Evolutionary conservation across 2,888 invertebrate species (phyloP), one percentile per base, ranked within the genome.

Genomic region (Agriotes lineatus): DNA sequence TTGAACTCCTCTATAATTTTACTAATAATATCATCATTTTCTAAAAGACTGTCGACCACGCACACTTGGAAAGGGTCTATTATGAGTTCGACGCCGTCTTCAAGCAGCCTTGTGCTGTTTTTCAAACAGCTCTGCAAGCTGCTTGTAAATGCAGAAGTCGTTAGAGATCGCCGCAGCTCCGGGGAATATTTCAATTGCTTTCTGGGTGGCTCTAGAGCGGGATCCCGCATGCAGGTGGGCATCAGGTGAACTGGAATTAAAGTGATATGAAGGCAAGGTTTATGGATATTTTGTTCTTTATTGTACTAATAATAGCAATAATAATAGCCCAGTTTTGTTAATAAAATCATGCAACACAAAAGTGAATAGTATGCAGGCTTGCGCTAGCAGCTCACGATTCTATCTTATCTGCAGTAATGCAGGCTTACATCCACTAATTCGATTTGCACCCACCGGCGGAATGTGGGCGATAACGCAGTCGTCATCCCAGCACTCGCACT

Each of bases 41-140:
- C 83, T 18, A 94, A 78, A 71, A 94, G 85, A 72, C 91, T 85
- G 9, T 90, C 88, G 30, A 93, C 81, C 9, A 89, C 85, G 74
- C 92, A 91, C 6, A 92, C 83, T 75, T 90, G 87, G 83, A 91
- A 94, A 0, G 94, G 94, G 16, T 89, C 84, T 1, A 85, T 82
- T 35, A 88, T 88, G 0, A 93, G 73, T 52, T 88, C 87, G 0
- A 88, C 78, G 48, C 86, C 84, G 0, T 85, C 78, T 42, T 76
- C 80, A 20, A 80, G 80, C 2, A 86, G 76, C 12, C 86, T 82
- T 56, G 82, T 85, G 1, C 78, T 77, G 19, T 85, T 85, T 18
- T 80, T 82, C 90, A 90, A 91, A 74, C 86, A 68, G 6, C 72
- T 54, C 69, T 78, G 75, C 33, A 83, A 75, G 57, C 75, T 57